A percentile compares a stretch with the other conserved stretches of the same genome.
Conservation (phyloP, 2,888 invertebrate genomes). For the Machimus rusticus region DNA sequence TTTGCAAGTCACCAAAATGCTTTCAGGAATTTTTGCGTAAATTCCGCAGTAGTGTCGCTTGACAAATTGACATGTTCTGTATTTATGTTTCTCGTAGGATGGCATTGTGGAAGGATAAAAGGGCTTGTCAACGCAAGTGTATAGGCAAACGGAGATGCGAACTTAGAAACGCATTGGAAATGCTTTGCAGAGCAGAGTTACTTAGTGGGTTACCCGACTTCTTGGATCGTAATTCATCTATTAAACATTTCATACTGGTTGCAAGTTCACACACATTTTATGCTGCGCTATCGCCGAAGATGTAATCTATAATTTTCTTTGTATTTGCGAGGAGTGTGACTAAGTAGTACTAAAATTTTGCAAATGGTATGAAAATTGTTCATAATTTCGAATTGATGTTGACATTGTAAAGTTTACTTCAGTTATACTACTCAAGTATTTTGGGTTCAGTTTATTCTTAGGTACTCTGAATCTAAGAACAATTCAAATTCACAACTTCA, state of each 20-base stretch:
- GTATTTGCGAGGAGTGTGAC: no score
- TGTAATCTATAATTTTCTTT: no score
- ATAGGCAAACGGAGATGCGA: neutral
- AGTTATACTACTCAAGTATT: no score
- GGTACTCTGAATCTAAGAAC: no score
- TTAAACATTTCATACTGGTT: neutral
- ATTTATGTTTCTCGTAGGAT: constrained; percentile 26
- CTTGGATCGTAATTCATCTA: neutral
- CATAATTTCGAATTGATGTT: no score
- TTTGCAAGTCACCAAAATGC: constrained; percentile 11
- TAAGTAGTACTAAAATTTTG: no score
- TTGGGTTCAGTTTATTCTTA: no score
- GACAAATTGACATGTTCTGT: constrained; percentile 39
- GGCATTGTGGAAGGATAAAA: constrained; percentile 1
- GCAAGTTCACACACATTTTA: neutral
- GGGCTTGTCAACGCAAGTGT: constrained; percentile 18
- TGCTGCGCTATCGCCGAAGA: no score
- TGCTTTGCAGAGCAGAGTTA: neutral
- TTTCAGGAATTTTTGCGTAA: constrained; percentile 36
- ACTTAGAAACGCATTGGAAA: neutral
- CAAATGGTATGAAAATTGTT: no score
- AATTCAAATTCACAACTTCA: no score
- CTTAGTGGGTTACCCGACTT: neutral
- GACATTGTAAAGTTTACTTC: no score
- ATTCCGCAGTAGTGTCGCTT: constrained; percentile 36